Percentiles rank a stretch among this genome's conserved stretches.
Evolutionary conservation across 2,888 invertebrate species (phyloP).

Genomic region (Campaea margaritaria): DNA sequence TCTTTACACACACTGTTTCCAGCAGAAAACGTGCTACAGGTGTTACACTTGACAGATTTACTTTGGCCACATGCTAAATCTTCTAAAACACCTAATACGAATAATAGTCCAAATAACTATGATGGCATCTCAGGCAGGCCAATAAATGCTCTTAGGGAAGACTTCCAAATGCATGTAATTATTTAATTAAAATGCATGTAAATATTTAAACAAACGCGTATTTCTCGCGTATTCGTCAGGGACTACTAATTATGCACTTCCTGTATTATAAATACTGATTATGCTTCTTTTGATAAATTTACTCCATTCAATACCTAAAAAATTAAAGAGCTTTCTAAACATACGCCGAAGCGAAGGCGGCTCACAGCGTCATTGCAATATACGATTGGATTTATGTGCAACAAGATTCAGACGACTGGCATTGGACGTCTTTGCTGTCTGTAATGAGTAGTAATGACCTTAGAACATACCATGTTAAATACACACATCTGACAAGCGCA

Average conservation of each 20-base stretch:
- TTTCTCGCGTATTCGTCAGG: background rate
- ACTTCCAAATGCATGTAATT: slow-evolving; percentile 5
- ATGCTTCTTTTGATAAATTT: too few relatives aligned
- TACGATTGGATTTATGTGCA: too few relatives aligned
- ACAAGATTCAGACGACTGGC: too few relatives aligned
- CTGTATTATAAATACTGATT: too few relatives aligned
- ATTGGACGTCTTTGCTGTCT: background rate
- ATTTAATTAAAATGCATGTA: background rate
- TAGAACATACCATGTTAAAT: background rate
- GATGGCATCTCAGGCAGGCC: background rate
- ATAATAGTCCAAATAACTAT: background rate
- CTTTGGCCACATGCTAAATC: background rate
- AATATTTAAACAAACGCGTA: background rate
- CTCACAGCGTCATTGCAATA: too few relatives aligned
- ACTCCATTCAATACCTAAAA: too few relatives aligned
- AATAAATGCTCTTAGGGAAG: slow-evolving; percentile 4
- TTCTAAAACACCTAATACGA: background rate
- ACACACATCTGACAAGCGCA: slow-evolving; percentile 9
- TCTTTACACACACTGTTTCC: slow-evolving; percentile 14
- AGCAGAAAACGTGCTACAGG: slow-evolving; percentile 1
- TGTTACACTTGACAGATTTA: slow-evolving; percentile 5
- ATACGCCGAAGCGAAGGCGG: too few relatives aligned
- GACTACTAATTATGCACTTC: too few relatives aligned
- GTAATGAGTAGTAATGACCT: background rate
- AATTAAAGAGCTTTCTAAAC: too few relatives aligned